Percentiles rank a stretch among this genome's conserved stretches.
phyloP scores from a whole-genome alignment of 2,888 invertebrate species.

The Latrodectus elegans region DNA sequence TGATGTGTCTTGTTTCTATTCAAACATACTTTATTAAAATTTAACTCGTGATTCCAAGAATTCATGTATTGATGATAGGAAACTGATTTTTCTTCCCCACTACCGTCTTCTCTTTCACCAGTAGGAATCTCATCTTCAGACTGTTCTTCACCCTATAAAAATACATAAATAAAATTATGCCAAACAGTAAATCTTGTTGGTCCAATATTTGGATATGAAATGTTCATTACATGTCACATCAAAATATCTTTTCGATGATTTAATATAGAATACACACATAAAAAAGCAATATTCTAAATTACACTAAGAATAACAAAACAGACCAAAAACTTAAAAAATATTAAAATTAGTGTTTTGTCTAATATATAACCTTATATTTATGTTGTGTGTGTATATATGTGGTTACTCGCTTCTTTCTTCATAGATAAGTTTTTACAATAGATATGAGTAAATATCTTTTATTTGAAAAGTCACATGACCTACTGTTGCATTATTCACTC shows the following conservation, averaged over 20 bases:
- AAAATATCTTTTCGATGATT: no score
- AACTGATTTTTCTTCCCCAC: constrained; percentile 63
- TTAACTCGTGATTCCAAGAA: constrained; percentile 41
- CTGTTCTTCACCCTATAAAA: constrained; percentile 52
- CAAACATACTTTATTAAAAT: constrained; percentile 12
- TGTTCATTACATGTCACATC: no score
- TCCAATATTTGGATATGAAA: neutral
- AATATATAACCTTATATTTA: no score
- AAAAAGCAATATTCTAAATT: neutral
- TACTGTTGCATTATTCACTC: no score
- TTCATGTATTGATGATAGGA: constrained; percentile 50
- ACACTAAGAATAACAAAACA: neutral
- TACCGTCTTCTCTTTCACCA: constrained; percentile 62
- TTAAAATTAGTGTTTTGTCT: no score
- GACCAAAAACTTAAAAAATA: neutral
- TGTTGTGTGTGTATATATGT: no score
- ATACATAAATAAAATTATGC: neutral
- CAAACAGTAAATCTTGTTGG: neutral
- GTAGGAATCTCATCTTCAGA: constrained; percentile 64
- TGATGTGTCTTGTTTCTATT: no score
- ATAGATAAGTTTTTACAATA: no score
- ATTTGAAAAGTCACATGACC: no score
- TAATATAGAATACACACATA: no score
- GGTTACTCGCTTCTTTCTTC: no score
- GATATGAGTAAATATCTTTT: no score